A percentile compares a stretch with the other conserved stretches of the same genome.
These are phyloP conservation scores for Setophaga petechia DNA, from an alignment of 2,113 vertebrate species.

Conservation along the genomic window DNA sequence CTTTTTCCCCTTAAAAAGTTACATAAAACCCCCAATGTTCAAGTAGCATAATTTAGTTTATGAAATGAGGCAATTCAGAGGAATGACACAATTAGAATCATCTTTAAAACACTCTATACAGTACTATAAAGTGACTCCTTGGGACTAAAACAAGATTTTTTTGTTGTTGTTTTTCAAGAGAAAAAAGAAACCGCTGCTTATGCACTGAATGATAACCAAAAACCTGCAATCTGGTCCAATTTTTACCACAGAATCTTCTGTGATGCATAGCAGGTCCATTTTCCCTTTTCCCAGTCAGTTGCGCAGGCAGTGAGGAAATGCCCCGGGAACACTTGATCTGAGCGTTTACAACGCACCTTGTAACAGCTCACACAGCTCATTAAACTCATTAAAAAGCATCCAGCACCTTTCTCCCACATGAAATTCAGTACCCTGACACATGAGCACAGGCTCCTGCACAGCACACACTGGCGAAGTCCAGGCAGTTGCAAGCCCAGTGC, in stretches of 20 bases:
- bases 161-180: too few relatives aligned
- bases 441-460: background rate
- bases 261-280: background rate
- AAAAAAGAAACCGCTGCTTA: background rate
- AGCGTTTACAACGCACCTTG: background rate
- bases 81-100: background rate
- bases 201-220: background rate
- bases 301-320: background rate
- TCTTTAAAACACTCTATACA: background rate
- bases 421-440: background rate
- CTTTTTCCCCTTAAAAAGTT: background rate
- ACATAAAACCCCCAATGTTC: background rate
- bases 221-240: background rate
- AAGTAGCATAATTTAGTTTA: background rate
- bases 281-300: background rate
- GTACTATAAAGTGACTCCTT: background rate
- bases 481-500: background rate
- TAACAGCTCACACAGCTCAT: background rate
- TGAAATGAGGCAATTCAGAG: background rate
- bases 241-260: background rate
- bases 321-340: background rate
- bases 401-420: background rate
- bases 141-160: background rate
- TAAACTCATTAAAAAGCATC: background rate
- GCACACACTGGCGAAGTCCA: rapidly evolving